Evolutionary conservation across 2,113 vertebrate genomes (phyloP), one percentile per base, ranked within the genome.

Genomic region (Tetrao urogallus): DNA sequence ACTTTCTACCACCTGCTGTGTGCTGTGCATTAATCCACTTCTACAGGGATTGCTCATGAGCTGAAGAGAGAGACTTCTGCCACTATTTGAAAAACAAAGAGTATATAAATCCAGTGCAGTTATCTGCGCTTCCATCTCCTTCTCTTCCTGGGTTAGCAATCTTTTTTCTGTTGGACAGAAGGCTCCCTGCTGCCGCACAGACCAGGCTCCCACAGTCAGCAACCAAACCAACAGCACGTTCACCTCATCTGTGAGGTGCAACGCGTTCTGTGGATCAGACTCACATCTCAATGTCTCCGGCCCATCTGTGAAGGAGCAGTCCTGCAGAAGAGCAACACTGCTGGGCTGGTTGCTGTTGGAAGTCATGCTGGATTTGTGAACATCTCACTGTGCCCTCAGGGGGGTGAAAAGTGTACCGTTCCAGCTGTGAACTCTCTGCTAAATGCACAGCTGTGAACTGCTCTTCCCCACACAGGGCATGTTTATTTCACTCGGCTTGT

Each of bases 31-130:
- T 75, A 76, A 50, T 65, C 28, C 16, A 7, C 28, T 94, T 93
- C 73, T 79, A 42, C 18, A 69, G 74, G 58, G 58, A 57, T 77
- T 79, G 74, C 61, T 92, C 30, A 21, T 0, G 0, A 90, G 47
- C 86, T 82, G 78, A 65, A 70, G 42, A 86, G 43, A 57, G 18
- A 54, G 47, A 75, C 32, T 89, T 43, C 81, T 90, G 81, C 52
- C 40, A 36, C 74, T 87, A 30, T 54, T 90, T 92, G 24, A 50
- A 82, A 95, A 96, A 84, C 67, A 94, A 92, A 74, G 74, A 88
- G 81, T 93, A 95, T 93, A 95, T 82, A 95, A 94, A 90, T 74
- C 80, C 73, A 86, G 13, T 83, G 20, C 47, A 47, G 47, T 21
- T 75, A 86, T 77, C 30, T 92, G 70, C 18, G 32, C 88, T 96